phyloP scores from a whole-genome alignment of 2,888 invertebrate species.

The Drosophila phalerata region DNA sequence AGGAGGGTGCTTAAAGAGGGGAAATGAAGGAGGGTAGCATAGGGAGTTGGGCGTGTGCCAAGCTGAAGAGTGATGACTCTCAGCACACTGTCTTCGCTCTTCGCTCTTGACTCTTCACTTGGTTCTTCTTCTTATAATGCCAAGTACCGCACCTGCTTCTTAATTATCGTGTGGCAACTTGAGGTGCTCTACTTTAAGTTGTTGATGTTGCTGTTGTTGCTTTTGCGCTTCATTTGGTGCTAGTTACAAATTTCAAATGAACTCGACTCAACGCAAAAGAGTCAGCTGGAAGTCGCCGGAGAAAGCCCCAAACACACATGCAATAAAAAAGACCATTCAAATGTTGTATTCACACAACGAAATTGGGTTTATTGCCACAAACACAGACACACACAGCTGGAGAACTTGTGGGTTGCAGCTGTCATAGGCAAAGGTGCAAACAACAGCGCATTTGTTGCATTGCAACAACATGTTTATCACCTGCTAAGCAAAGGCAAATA shows the following conservation, averaged over 20 bases:
- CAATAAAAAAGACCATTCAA: slow-evolving; percentile 52
- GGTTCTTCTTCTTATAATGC: slow-evolving; percentile 8
- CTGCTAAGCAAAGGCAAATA: slow-evolving; percentile 33
- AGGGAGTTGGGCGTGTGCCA: slow-evolving; percentile 32
- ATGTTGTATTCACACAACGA: slow-evolving; percentile 41
- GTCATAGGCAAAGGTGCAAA: slow-evolving; percentile 48
- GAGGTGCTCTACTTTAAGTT: slow-evolving; percentile 57
- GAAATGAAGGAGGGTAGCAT: neutral
- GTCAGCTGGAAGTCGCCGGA: slow-evolving; percentile 41
- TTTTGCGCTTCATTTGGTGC: slow-evolving; percentile 51
- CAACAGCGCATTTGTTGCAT: slow-evolving; percentile 35
- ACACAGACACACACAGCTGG: slow-evolving; percentile 20
- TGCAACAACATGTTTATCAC: slow-evolving; percentile 38
- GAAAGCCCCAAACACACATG: slow-evolving; percentile 41
- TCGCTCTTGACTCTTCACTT: neutral
- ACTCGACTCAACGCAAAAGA: slow-evolving; percentile 39
- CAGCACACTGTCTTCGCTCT: slow-evolving; percentile 7
- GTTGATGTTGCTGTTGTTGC: slow-evolving; percentile 9
- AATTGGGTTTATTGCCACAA: slow-evolving; percentile 74
- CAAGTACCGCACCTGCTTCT: slow-evolving; percentile 46
- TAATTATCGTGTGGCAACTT: slow-evolving; percentile 59
- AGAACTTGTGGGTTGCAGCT: slow-evolving; percentile 51
- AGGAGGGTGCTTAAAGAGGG: neutral
- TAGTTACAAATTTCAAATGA: slow-evolving; percentile 63
- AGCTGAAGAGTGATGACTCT: slow-evolving; percentile 50